phyloP scores from a whole-genome alignment of 2,113 vertebrate species.

The Pogonocichla stellata region DNA sequence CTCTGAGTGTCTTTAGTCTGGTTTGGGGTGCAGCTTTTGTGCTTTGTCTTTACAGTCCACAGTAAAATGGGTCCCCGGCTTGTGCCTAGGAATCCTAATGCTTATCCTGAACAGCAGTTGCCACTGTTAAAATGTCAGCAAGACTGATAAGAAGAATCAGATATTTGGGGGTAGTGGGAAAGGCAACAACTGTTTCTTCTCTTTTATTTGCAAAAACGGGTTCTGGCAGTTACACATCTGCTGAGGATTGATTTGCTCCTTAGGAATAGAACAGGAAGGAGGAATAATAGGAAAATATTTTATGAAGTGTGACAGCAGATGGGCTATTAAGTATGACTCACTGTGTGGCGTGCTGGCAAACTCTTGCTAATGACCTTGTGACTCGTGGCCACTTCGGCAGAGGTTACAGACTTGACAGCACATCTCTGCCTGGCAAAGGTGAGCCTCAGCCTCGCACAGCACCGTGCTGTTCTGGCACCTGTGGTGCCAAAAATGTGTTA shows the following conservation, averaged over 20 bases:
- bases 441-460: neutral
- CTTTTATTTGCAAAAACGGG: neutral
- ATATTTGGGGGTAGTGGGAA: neutral
- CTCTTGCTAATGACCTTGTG: conserved; percentile 43
- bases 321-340: conserved; percentile 37
- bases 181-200: neutral
- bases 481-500: neutral
- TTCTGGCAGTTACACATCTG: neutral
- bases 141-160: conserved; percentile 12
- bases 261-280: neutral
- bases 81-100: conserved; percentile 21
- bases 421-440: conserved; percentile 12
- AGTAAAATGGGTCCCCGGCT: neutral
- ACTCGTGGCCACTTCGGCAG: neutral
- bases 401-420: conserved; percentile 19
- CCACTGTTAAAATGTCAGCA: conserved; percentile 27
- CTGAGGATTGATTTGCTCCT: neutral
- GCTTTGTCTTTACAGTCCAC: neutral
- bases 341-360: neutral
- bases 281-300: conserved; percentile 39
- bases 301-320: conserved; percentile 36
- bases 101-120: neutral
- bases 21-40: neutral
- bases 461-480: conserved; percentile 9
- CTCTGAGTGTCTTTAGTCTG: neutral